A percentile compares a stretch with the other conserved stretches of the same genome.
phyloP scores from a whole-genome alignment of 2,113 vertebrate genomes.

The Pongo abelii region DNA sequence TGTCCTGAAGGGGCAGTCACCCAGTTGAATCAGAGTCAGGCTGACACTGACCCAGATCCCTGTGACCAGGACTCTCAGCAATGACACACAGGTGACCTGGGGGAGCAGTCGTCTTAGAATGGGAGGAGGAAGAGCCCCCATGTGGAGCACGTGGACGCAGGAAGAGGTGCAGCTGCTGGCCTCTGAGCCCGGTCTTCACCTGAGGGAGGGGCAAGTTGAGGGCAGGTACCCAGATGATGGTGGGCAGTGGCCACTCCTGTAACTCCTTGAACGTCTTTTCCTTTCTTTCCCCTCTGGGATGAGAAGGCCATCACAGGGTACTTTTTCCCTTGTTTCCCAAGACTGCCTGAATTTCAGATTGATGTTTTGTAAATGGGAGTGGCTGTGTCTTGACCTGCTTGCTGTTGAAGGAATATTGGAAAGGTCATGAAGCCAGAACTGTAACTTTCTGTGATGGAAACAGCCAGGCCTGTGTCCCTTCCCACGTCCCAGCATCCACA shows the following conservation, averaged over 20 bases:
- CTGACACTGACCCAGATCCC: neutral
- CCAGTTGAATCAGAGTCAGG: neutral
- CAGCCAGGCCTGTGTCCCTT: neutral
- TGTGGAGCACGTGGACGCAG: neutral
- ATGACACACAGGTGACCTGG: neutral
- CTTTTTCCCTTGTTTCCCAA: neutral
- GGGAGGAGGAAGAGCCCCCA: neutral
- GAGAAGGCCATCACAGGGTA: neutral
- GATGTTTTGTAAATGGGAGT: neutral
- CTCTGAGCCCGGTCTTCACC: neutral
- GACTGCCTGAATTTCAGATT: neutral
- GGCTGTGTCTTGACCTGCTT: neutral
- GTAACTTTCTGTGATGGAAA: neutral
- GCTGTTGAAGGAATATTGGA: neutral
- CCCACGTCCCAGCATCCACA: neutral
- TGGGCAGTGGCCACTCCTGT: neutral
- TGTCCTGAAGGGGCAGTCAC: neutral
- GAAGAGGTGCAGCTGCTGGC: neutral
- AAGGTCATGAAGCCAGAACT: neutral
- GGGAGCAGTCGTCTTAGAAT: neutral
- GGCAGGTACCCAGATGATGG: neutral
- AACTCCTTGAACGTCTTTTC: neutral
- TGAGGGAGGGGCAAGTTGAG: neutral
- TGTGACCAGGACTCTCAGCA: neutral
- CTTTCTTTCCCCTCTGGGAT: neutral